phyloP scores from a whole-genome alignment of 1,140 invertebrate species.

The Danaus plexippus region DNA sequence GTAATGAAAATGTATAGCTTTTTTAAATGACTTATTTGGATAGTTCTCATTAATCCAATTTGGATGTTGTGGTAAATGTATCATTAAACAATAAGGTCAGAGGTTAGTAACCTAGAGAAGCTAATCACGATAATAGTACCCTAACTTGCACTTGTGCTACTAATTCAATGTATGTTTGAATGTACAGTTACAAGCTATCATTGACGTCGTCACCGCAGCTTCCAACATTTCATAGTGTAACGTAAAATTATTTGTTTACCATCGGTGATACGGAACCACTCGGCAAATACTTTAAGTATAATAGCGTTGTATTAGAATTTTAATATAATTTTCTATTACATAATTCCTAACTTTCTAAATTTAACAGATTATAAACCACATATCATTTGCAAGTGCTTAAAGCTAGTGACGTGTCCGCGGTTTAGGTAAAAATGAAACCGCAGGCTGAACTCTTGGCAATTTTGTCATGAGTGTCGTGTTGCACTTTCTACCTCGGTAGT shows the following conservation, averaged over 20 bases:
- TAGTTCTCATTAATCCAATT: too few species aligned
- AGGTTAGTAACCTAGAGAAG: constrained; percentile 20
- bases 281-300: too few species aligned
- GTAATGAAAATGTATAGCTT: too few species aligned
- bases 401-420: constrained; percentile 43
- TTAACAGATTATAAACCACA: constrained; percentile 31
- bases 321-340: neutral
- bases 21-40: too few species aligned
- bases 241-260: too few species aligned
- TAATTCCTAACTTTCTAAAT: neutral
- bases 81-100: constrained; percentile 9
- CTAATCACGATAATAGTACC: constrained; percentile 24
- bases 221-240: neutral
- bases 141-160: constrained; percentile 17
- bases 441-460: constrained; percentile 36
- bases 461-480: constrained; percentile 19
- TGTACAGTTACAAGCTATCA: constrained; percentile 5
- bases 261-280: too few species aligned
- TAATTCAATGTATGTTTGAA: constrained; percentile 17
- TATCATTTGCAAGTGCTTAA: constrained; percentile 40
- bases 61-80: too few species aligned
- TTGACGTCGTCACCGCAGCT: constrained; percentile 1
- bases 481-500: constrained; percentile 12
- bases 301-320: too few species aligned
- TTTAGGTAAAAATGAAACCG: constrained; percentile 44